Evolutionary conservation across 1,140 invertebrate species (phyloP), one percentile per base, ranked within the genome.

Genomic region (Eubasilissa regina): DNA sequence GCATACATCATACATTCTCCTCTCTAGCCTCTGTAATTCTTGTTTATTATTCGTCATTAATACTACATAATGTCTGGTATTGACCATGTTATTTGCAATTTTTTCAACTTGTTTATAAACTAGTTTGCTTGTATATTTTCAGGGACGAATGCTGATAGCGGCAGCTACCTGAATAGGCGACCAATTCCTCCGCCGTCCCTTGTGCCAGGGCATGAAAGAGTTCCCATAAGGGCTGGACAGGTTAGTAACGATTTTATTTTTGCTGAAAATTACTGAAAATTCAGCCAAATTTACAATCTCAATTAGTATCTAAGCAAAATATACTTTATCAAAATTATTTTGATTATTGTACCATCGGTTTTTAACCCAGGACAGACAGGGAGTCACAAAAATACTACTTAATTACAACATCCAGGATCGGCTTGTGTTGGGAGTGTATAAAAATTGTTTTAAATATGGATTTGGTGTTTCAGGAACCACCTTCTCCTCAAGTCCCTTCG

Each of bases 121-220:
- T 35, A 58, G n/a, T 64, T 64, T 64, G 9, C 21, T 64, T 64
- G 66, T 70, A 11, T 12, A 53, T 12, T 86, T 87, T 83, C 89
- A 85, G 91, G 92, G 80, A 91, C 90, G 13, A 93, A 93, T 83
- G 90, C 91, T 7, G 91, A 89, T 78, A 88, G 88, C 7, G 90
- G 92, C 56, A 89, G 87, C 77, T 93, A 91, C 83, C 90, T 90
- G 78, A 92, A 93, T 83, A 86, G 92, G 73, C 89, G 94, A 75
- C 94, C 94, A 0, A 93, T 94, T 58, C 94, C 94, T 19, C 94
- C 94, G 0, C 94, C 94, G 0, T 94, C 93, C 77, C 86, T 94
- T 45, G 94, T 94, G 74, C 93, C 94, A 0, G 93, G 92, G 4
- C 94, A 94, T 83, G 94, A 95, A 84, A 89, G 94, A 74, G 95